phyloP scores from a whole-genome alignment of 1,140 invertebrate species.

The Elymnias hypermnestra region DNA sequence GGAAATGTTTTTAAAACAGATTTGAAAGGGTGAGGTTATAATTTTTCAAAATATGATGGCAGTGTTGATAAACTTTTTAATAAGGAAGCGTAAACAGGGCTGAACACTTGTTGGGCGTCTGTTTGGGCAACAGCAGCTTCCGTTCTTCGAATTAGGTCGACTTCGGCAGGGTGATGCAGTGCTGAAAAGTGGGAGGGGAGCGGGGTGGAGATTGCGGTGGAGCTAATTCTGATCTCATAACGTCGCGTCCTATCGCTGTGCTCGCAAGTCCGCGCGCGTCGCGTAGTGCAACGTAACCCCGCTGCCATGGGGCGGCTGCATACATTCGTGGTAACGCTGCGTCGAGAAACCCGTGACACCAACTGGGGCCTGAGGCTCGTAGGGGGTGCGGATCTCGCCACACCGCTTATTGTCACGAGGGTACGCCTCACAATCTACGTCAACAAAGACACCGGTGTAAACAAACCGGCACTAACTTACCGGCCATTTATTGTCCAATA shows the following conservation, averaged over 20 bases:
- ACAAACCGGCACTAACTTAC: slow-evolving; percentile 43
- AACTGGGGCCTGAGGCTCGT: slow-evolving; percentile 95
- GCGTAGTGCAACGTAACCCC: slow-evolving; percentile 37
- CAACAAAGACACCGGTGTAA: slow-evolving; percentile 50
- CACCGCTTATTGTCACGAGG: slow-evolving; percentile 93
- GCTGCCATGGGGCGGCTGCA: slow-evolving; percentile 78
- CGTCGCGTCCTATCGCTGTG: slow-evolving; percentile 55
- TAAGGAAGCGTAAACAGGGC: slow-evolving; percentile 13
- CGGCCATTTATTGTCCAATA: no score
- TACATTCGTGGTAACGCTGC: slow-evolving; percentile 84
- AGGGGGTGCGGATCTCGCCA: slow-evolving; percentile 91
- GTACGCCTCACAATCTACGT: slow-evolving; percentile 76
- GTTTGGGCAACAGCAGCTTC: slow-evolving; percentile 44
- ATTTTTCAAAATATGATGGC: no score
- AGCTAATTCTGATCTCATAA: slow-evolving; percentile 61
- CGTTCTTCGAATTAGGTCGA: slow-evolving; percentile 58
- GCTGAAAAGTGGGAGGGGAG: slow-evolving; percentile 40
- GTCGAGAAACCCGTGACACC: slow-evolving; percentile 83
- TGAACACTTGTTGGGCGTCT: slow-evolving; percentile 23
- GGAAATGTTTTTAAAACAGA: no score
- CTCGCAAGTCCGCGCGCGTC: slow-evolving; percentile 44
- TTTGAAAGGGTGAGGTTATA: no score
- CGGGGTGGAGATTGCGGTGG: slow-evolving; percentile 46
- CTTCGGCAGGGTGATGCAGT: slow-evolving; percentile 56
- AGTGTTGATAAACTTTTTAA: slow-evolving; percentile 2